Conservation (phyloP, 2,797 vertebrate species). For the Lindbergichthys nudifrons region DNA sequence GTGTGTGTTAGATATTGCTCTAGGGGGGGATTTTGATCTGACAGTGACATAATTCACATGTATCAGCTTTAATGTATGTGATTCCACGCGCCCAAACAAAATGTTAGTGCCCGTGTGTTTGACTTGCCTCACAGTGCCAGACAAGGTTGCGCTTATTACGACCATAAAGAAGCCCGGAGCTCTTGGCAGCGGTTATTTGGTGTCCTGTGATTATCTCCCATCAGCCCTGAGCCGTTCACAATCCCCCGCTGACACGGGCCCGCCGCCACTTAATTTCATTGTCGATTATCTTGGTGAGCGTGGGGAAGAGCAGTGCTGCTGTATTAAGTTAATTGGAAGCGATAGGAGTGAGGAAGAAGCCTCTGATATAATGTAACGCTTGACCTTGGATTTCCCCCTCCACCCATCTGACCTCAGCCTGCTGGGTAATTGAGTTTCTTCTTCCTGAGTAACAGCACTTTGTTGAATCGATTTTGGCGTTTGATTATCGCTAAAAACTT, state of each 20-base stretch:
- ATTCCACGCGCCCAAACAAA: slow-evolving; percentile 2
- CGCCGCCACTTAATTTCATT: slow-evolving; percentile 60
- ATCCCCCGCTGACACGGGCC: slow-evolving; percentile 41
- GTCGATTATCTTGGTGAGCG: slow-evolving; percentile 52
- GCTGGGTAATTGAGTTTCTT: slow-evolving; percentile 22
- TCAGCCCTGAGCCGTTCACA: slow-evolving; percentile 54
- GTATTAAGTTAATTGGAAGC: slow-evolving; percentile 60
- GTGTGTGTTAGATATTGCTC: slow-evolving; percentile 29
- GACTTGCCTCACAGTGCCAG: slow-evolving; percentile 26
- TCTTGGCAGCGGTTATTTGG: slow-evolving; percentile 45
- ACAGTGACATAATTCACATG: slow-evolving; percentile 44
- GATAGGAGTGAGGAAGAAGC: slow-evolving; percentile 36
- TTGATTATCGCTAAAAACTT: slow-evolving; percentile 36
- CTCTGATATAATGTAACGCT: slow-evolving; percentile 26
- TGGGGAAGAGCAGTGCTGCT: slow-evolving; percentile 20
- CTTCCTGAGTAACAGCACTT: neutral
- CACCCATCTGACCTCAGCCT: slow-evolving; percentile 1
- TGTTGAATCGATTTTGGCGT: slow-evolving; percentile 12
- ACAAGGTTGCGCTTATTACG: slow-evolving; percentile 56
- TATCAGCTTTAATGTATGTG: neutral
- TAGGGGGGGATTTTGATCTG: slow-evolving; percentile 22
- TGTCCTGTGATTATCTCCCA: slow-evolving; percentile 69
- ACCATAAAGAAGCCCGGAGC: slow-evolving; percentile 51
- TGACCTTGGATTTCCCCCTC: slow-evolving; percentile 36
- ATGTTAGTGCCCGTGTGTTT: slow-evolving; percentile 12